phyloP scores from a whole-genome alignment of 37 sponge, comb jelly and placozoan species.

The Lycopodina hypogea region DNA sequence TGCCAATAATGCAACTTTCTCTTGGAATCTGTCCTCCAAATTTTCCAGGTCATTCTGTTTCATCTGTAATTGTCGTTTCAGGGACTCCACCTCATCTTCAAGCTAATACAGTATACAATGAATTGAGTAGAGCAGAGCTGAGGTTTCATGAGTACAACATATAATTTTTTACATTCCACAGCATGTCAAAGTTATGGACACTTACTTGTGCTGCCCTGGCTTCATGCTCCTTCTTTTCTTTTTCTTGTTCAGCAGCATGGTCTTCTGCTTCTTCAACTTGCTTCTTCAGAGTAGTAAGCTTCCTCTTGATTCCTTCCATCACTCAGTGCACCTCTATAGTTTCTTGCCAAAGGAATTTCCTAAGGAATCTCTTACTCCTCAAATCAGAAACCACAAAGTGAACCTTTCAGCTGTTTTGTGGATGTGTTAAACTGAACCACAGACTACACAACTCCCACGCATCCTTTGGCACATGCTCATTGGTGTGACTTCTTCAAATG shows the following conservation, averaged over 20 bases:
- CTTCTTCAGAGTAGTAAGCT: conserved; percentile 52
- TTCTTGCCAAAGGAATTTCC: no score
- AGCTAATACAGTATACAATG: neutral
- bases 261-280: conserved; percentile 57
- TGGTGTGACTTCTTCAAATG: no score
- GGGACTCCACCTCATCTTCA: conserved; percentile 8
- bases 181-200: neutral
- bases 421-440: no score
- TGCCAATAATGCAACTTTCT: neutral
- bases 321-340: no score
- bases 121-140: neutral
- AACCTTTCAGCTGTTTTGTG: no score
- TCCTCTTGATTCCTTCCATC: conserved; percentile 73
- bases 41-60: neutral
- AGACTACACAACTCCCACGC: no score
- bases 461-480: no score
- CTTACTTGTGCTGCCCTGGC: conserved; percentile 50
- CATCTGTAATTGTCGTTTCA: neutral
- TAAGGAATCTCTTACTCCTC: no score
- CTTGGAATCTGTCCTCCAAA: conserved; percentile 1
- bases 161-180: no score
- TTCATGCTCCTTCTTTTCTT: conserved; percentile 49
- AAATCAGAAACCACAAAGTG: no score
- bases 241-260: conserved; percentile 22
- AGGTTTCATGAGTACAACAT: neutral